These are phyloP conservation scores for Cheiracanthium punctorium DNA, from an alignment of 2,888 invertebrate genomes.

Conservation along the genomic window DNA sequence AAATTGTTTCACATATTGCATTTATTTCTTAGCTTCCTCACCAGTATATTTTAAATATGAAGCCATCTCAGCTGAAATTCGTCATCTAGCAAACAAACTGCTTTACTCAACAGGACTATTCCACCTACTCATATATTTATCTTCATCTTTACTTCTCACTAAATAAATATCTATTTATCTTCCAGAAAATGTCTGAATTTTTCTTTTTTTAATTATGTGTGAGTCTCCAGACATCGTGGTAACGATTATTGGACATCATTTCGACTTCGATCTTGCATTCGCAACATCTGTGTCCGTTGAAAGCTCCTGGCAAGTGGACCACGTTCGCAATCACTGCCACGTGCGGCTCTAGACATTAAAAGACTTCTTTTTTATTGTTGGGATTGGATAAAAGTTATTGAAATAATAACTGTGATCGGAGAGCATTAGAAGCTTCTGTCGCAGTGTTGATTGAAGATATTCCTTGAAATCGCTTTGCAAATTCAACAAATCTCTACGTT, in stretches of 20 bases:
- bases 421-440: not conserved
- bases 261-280: not conserved
- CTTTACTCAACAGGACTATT: too few species aligned
- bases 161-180: too few species aligned
- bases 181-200: too few species aligned
- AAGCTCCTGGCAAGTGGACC: not conserved
- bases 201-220: not conserved
- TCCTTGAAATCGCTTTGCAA: not conserved
- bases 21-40: too few species aligned
- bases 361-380: not conserved
- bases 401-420: not conserved
- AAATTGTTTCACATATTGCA: too few species aligned
- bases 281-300: not conserved
- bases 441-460: not conserved
- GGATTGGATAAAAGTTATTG: not conserved
- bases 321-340: not conserved
- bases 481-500: too few species aligned
- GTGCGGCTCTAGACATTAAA: not conserved
- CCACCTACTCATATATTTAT: too few species aligned
- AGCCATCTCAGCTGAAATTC: too few species aligned
- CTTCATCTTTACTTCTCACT: too few species aligned
- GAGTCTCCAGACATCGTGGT: not conserved
- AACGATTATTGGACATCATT: constrained; percentile 15
- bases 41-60: too few species aligned
- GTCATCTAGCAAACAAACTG: too few species aligned